These are phyloP conservation scores for Caradrina clavipalpis DNA, from an alignment of 2,888 invertebrate genomes.

Conservation along the genomic window DNA sequence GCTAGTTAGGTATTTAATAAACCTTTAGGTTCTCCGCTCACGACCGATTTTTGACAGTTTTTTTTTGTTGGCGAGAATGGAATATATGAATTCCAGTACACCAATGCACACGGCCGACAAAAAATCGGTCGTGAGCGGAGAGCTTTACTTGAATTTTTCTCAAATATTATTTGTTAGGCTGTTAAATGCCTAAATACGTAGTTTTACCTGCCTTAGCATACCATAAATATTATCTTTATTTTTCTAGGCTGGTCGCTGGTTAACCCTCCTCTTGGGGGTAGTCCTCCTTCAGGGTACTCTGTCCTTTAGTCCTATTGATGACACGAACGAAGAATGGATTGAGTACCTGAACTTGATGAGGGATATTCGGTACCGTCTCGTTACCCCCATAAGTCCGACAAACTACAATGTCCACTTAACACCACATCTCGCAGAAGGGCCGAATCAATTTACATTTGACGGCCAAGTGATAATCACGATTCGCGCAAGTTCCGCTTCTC, in stretches of 20 bases:
- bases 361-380: slow-evolving; percentile 83
- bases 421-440: slow-evolving; percentile 81
- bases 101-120: too few relatives aligned
- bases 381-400: slow-evolving; percentile 85
- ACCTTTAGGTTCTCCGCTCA: too few relatives aligned
- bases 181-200: too few relatives aligned
- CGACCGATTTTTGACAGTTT: too few relatives aligned
- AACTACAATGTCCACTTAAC: slow-evolving; percentile 89
- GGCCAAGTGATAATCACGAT: slow-evolving; percentile 83
- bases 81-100: too few relatives aligned
- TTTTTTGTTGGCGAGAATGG: too few relatives aligned
- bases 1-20: too few relatives aligned
- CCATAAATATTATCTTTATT: not conserved
- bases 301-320: slow-evolving; percentile 78
- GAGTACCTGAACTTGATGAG: slow-evolving; percentile 73
- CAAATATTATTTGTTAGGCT: too few relatives aligned
- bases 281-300: slow-evolving; percentile 76
- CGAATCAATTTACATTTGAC: slow-evolving; percentile 79
- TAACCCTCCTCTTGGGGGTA: slow-evolving; percentile 72
- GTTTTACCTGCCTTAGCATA: too few relatives aligned
- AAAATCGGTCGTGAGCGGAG: too few relatives aligned
- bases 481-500: slow-evolving; percentile 64
- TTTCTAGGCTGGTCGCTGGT: slow-evolving; percentile 79
- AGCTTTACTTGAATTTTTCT: too few relatives aligned
- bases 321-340: slow-evolving; percentile 81